Base-by-base conservation (phyloP, 1,140 invertebrate species). In the Drosophila arizonae region DNA sequence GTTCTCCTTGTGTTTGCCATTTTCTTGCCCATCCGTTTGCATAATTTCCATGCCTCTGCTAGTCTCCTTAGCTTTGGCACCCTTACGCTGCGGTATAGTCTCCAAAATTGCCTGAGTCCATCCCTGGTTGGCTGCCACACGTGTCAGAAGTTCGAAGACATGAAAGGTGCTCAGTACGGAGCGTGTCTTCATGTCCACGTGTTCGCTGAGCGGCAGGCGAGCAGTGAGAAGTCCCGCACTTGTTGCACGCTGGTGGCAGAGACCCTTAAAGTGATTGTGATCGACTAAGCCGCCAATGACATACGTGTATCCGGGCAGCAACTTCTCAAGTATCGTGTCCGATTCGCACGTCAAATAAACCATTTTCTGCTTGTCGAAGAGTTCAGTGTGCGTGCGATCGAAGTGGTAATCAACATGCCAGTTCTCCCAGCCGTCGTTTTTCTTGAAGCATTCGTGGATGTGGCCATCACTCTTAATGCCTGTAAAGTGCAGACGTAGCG, bases 261-360 rank as follows among this genome's bases (percentile, higher is more conserved):
- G 90, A 6, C 98, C 97, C 95, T 99, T 99, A 79, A 98, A 95
- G 76, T 95, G 94, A 93, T 99, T 99, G 91, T 99, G 98, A 93
- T 99, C 99, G 0, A 99, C 97, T 15, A 99, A 92, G 55, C 98
- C 99, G 48, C 99, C 98, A 92, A 99, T 99, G 45, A 99, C 95
- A 89, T 99, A 99, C 46, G 96, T 94, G 91, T 95, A 96, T 66
- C 95, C 93, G 13, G 96, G 93, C 75, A 97, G 95, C 69, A 99
- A 93, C 54, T 93, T 92, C 58, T 95, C 93, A 61, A 99, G 94
- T 3, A 97, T 92, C 93, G 98, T 98, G 56, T 97, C 95, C 4
- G 98, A 99, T 91, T 99, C 99, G 91, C 97, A 98, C 21, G 97
- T 96, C 56, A 99, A 93, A 92, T 99, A 99, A 2, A 99, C 93